phyloP scores from a whole-genome alignment of 2,797 vertebrate genomes.

The Manis crassicaudata region DNA sequence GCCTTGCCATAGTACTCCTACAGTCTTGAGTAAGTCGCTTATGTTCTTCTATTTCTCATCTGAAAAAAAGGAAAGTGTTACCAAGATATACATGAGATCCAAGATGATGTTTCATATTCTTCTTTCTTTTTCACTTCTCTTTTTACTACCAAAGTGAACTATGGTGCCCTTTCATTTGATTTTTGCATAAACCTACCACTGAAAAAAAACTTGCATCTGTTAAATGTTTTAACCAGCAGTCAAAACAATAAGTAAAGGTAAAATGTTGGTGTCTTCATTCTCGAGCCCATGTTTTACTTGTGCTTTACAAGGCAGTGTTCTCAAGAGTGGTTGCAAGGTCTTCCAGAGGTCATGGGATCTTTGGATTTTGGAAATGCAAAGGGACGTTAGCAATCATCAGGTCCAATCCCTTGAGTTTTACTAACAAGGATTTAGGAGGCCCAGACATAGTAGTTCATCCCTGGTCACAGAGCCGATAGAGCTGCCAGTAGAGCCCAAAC shows the following conservation, averaged over 20 bases:
- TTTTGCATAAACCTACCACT: slow-evolving; percentile 22
- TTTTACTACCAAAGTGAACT: slow-evolving; percentile 33
- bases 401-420: slow-evolving; percentile 41
- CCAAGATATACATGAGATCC: background rate
- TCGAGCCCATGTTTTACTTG: slow-evolving; percentile 23
- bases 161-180: background rate
- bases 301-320: background rate
- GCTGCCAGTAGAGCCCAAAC: background rate
- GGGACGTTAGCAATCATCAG: background rate
- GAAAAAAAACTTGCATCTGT: slow-evolving; percentile 40
- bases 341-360: background rate
- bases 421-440: background rate
- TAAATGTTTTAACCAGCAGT: slow-evolving; percentile 27
- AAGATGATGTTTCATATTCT: slow-evolving; percentile 5
- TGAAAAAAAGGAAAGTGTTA: background rate
- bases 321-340: background rate
- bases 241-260: slow-evolving; percentile 53
- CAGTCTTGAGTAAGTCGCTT: slow-evolving; percentile 46
- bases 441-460: background rate
- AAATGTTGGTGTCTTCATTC: background rate
- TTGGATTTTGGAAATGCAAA: slow-evolving; percentile 34
- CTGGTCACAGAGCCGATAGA: background rate
- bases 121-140: background rate
- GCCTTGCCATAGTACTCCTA: background rate
- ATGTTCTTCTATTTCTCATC: slow-evolving; percentile 12